Percentiles rank a stretch among this genome's conserved stretches.
These are phyloP conservation scores for Anorthoa munda DNA, from an alignment of 2,888 invertebrate genomes.

Conservation along the genomic window DNA sequence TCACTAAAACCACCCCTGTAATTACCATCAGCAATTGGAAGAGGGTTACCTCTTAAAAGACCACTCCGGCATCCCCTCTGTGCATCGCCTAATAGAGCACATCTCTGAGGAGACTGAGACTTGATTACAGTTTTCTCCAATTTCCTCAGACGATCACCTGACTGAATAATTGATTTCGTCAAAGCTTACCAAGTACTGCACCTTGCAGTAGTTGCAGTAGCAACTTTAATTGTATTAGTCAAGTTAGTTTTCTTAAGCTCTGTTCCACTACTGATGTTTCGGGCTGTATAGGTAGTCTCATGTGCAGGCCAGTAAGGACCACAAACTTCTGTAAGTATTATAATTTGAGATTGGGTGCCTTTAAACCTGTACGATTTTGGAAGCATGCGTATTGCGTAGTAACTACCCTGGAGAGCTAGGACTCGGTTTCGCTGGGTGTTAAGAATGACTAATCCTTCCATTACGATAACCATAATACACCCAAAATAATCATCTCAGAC, in stretches of 20 bases:
- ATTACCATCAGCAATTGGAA: too few species aligned
- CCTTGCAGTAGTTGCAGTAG: slow-evolving; percentile 4
- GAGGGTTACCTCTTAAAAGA: too few species aligned
- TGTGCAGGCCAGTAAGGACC: slow-evolving; percentile 1
- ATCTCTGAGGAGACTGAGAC: too few species aligned
- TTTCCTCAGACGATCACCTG: not conserved
- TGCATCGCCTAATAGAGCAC: too few species aligned
- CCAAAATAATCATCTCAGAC: not conserved
- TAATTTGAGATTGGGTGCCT: not conserved
- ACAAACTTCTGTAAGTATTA: not conserved
- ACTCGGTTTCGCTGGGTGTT: not conserved
- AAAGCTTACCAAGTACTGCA: not conserved
- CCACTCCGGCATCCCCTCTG: too few species aligned
- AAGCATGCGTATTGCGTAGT: not conserved
- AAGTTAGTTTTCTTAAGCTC: slow-evolving; percentile 12
- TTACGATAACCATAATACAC: not conserved
- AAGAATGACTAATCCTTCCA: not conserved
- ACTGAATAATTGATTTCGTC: not conserved
- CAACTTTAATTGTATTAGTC: slow-evolving; percentile 21
- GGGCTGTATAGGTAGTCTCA: not conserved
- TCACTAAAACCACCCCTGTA: too few species aligned
- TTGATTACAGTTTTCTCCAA: not conserved
- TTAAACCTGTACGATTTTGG: not conserved
- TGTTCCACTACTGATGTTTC: slow-evolving; percentile 11
- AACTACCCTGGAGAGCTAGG: not conserved